Conservation (phyloP, 2,888 invertebrate genomes). For the Chloromyia formosa region DNA sequence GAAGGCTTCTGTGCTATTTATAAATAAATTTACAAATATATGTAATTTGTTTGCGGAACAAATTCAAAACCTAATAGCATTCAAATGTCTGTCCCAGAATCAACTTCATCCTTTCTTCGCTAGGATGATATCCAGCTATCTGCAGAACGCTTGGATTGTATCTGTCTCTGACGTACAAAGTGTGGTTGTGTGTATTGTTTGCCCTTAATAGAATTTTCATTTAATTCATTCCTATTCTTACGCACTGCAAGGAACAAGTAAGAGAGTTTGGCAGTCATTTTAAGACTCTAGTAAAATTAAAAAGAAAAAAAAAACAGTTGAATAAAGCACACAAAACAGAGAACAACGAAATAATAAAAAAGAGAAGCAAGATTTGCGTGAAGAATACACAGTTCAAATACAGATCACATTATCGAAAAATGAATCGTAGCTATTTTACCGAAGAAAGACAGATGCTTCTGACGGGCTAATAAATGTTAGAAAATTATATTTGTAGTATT, state of each 20-base stretch:
- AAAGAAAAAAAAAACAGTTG: slow-evolving; percentile 4
- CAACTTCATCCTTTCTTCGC: background rate
- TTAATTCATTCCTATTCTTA: background rate
- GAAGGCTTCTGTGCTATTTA: background rate
- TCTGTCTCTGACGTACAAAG: background rate
- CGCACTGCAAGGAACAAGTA: background rate
- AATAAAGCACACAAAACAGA: background rate
- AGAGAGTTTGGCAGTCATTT: background rate
- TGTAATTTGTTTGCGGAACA: background rate
- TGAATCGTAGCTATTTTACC: no score
- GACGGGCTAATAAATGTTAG: no score
- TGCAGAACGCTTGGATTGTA: background rate
- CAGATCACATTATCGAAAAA: background rate
- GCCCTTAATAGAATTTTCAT: background rate
- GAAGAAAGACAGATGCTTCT: no score
- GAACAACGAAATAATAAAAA: slow-evolving; percentile 1
- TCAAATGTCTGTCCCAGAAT: slow-evolving; percentile 13
- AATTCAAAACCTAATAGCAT: slow-evolving; percentile 5
- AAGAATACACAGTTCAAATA: background rate
- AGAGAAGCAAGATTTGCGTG: background rate
- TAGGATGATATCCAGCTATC: slow-evolving; percentile 3
- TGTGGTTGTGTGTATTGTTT: background rate
- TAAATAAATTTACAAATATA: background rate
- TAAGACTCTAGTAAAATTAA: no score
- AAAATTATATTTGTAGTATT: no score